phyloP scores from a whole-genome alignment of 1,140 invertebrate genomes.

The Nephotettix cincticeps region DNA sequence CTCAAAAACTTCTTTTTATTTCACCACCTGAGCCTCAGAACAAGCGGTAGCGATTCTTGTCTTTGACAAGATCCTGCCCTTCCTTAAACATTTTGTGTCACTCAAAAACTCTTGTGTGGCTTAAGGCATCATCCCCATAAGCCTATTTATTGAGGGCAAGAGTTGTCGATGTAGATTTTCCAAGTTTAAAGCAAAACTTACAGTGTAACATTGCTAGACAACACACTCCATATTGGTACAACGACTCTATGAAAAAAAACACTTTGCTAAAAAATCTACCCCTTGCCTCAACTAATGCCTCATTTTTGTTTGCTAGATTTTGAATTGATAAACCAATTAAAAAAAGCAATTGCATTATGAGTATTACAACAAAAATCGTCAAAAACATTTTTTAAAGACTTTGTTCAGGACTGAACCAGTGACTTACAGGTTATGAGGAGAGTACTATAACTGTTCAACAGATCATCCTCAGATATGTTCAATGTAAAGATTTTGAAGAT shows the following conservation, averaged over 20 bases:
- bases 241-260: background rate
- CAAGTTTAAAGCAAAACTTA: conserved; percentile 37
- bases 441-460: no score
- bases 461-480: no score
- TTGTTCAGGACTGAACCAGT: no score
- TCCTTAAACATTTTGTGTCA: conserved; percentile 25
- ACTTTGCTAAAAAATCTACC: no score
- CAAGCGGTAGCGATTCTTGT: conserved; percentile 16
- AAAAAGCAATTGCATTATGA: no score
- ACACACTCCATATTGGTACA: conserved; percentile 20
- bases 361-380: no score
- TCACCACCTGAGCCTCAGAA: background rate
- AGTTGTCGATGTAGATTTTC: conserved; percentile 32
- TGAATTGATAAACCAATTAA: no score
- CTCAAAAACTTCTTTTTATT: background rate
- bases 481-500: no score
- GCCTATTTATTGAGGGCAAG: conserved; percentile 19
- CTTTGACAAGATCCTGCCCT: conserved; percentile 28
- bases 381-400: no score
- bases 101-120: conserved; percentile 3
- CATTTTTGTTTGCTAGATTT: no score
- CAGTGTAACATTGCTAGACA: conserved; percentile 28
- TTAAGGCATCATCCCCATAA: conserved; percentile 28
- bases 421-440: no score
- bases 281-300: no score